These are phyloP conservation scores for Isaurus tuberculatus DNA, from an alignment of 92 coral and sea anemone genomes.

Conservation along the genomic window DNA sequence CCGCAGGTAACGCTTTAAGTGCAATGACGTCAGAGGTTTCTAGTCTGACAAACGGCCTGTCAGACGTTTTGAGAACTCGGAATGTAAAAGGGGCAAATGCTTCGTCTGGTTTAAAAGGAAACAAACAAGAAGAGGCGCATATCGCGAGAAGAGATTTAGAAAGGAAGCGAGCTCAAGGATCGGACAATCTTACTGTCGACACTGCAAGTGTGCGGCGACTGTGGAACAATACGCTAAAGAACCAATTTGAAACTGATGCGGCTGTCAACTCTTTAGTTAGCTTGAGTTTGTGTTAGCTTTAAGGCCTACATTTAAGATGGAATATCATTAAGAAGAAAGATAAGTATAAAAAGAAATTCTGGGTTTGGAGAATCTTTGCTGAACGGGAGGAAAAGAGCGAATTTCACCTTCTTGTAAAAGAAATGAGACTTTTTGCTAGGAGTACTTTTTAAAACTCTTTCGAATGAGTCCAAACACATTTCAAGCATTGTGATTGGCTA, in stretches of 20 bases:
- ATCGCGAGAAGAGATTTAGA: slow-evolving; percentile 41
- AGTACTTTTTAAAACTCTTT: too few species aligned
- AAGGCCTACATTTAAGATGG: too few species aligned
- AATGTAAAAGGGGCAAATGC: background rate
- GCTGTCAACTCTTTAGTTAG: slow-evolving; percentile 32
- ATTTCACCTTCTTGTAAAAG: too few species aligned
- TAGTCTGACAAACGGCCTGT: slow-evolving; percentile 45
- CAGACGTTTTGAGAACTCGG: slow-evolving; percentile 23
- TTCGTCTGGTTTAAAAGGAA: slow-evolving; percentile 9
- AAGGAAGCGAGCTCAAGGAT: slow-evolving; percentile 38
- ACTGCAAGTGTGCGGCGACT: slow-evolving; percentile 12
- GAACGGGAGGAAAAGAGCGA: too few species aligned
- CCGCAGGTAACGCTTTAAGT: slow-evolving; percentile 3
- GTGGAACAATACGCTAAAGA: slow-evolving; percentile 47
- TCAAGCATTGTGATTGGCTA: too few species aligned
- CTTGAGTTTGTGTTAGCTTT: background rate
- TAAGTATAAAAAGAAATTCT: too few species aligned
- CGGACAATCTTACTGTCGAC: background rate
- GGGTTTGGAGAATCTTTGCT: too few species aligned
- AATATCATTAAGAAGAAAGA: too few species aligned
- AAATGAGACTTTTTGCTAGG: too few species aligned
- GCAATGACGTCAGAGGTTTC: slow-evolving; percentile 52
- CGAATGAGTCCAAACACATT: too few species aligned
- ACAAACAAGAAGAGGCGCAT: slow-evolving; percentile 18
- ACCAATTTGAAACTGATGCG: slow-evolving; percentile 47